Evolutionary conservation across 2,888 invertebrate species (phyloP), one percentile per base, ranked within the genome.

Genomic region (Poecilus cupreus): DNA sequence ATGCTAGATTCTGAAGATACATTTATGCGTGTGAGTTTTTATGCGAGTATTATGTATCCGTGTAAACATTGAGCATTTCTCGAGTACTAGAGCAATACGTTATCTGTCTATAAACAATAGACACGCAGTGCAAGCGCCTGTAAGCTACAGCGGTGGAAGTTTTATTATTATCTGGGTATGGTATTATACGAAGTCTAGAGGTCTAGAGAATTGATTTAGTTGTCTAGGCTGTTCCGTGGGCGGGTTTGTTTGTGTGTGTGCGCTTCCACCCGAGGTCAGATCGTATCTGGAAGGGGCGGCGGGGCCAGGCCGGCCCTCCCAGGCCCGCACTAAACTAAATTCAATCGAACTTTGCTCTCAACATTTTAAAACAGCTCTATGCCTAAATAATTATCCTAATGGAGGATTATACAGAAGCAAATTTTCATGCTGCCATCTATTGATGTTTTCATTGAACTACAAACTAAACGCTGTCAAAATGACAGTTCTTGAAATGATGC

Each of bases 211-310:
- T 87, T 89, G 89, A 89, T 89, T 89, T 89, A 89, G 89, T 88
- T 88, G 89, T 89, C 88, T 89, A 88, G 89, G 86, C 86, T 85
- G 85, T 46, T 43, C 87, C 86, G 88, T 89, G 88, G 89, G 89
- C 89, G 88, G 88, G 87, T 88, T 86, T 87, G 88, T 88, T 88
- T 87, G 88, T 88, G 88, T 88, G 87, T 87, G 82, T 84, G 86
- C 49, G 79, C 79, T 79, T 79, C 68, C 22, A 70, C 79, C 51
- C 79, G 79, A 79, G 79, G 79, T 79, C 79, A 79, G 79, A 79
- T 79, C 18, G 51, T 79, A 79, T 79, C 79, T 46, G 46, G 26
- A 37, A 49, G 51, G 70, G 79, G 79, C 79, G 79, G 79, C 20
- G 79, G 79, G 79, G 79, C 79, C 79, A 79, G 18, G 51, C 70